Evolutionary conservation across 1,140 invertebrate species (phyloP), one percentile per base, ranked within the genome.

Genomic region (Eumeta japonica): DNA sequence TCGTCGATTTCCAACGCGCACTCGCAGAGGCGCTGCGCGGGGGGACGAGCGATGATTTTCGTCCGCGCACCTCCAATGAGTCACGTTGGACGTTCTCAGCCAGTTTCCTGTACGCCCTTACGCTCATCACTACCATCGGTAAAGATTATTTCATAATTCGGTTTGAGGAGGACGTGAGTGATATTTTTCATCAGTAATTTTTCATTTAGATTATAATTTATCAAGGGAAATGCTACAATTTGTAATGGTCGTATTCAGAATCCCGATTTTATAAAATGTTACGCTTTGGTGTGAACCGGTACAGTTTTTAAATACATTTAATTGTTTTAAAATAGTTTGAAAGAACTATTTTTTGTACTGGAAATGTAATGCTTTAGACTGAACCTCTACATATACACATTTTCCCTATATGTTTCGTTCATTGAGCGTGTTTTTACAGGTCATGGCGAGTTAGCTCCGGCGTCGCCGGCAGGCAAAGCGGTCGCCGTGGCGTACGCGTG

Each of bases 81-180:
- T n/a, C 5, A 57, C 84, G 87, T 50, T 97, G 91, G 91, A 90
- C 87, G 24, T 94, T 95, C 64, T 87, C 91, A 32, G 88, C 89
- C 19, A 90, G 91, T 46, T 91, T 96, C 67, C 82, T 97, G 10
- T 98, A 98, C 71, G 94, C 92, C 11, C 78, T 97, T 30, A 97
- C 94, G 16, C 84, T 97, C 30, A 95, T 97, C 46, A 97, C 94
- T 2, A 97, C 93, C 33, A 96, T 97, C 52, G 94, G 94, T 96
- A 75, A 85, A n/a, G n/a, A 84, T 80, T 16, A 43, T 19, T 45
- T 39, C 17, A 20, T 11, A 35, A 30, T 39, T 19, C 12, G 14
- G 29, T 9, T 41, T 29, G 5, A 13, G 13, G 10, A 15, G n/a
- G 15, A 28, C 5, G 28, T 7, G n/a, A n/a, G n/a, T n/a, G n/a